Conservation (phyloP, 2,888 invertebrate species). For the Calliphora vomitoria region DNA sequence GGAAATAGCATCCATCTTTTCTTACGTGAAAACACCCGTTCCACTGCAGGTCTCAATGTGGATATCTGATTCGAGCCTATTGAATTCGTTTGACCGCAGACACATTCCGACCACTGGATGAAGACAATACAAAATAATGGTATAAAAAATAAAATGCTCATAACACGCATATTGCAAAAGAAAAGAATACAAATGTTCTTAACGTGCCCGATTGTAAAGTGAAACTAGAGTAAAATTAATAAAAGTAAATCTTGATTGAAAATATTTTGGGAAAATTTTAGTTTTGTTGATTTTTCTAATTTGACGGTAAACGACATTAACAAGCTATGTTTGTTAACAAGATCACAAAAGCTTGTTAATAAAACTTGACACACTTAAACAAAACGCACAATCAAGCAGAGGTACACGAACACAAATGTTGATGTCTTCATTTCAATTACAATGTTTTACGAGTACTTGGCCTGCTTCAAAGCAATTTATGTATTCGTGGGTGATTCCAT, state of each 20-base stretch:
- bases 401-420: neutral
- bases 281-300: constrained; percentile 57
- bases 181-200: constrained; percentile 31
- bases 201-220: constrained; percentile 24
- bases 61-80: constrained; percentile 44
- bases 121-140: neutral
- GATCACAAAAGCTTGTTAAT: constrained; percentile 53
- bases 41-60: constrained; percentile 76
- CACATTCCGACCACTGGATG: neutral
- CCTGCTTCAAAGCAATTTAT: neutral
- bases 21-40: constrained; percentile 80
- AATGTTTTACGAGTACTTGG: neutral
- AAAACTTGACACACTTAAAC: constrained; percentile 29
- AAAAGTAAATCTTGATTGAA: constrained; percentile 15
- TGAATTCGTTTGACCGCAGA: neutral
- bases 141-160: neutral
- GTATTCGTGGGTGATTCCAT: neutral
- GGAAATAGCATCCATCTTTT: constrained; percentile 81
- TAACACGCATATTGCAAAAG: constrained; percentile 14
- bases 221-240: constrained; percentile 27
- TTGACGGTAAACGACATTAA: constrained; percentile 19
- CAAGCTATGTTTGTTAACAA: constrained; percentile 13
- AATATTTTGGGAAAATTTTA: neutral
- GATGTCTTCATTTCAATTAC: constrained; percentile 43
- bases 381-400: neutral